Percentiles rank a stretch among this genome's conserved stretches.
Conservation (phyloP, 2,113 vertebrate genomes). For the Bos indicus region DNA sequence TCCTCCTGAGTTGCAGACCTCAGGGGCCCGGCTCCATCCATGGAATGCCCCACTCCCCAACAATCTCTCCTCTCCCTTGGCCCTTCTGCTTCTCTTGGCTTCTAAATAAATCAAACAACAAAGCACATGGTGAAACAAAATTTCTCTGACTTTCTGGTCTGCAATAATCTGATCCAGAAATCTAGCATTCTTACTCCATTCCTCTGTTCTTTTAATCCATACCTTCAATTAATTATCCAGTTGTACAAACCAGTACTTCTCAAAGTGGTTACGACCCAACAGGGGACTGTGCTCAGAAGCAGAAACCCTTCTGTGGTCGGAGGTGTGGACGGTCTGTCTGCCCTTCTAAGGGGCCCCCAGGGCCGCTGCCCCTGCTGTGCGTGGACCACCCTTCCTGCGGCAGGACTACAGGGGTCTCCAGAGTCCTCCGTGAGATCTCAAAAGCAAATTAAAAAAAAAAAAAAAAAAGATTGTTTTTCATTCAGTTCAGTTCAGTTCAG, state of each 20-base stretch:
- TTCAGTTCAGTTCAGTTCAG: neutral
- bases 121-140: neutral
- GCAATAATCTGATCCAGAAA: neutral
- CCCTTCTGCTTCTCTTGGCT: neutral
- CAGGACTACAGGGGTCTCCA: neutral
- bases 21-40: neutral
- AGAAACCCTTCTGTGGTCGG: neutral
- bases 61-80: neutral
- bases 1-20: neutral
- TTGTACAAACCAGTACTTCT: neutral
- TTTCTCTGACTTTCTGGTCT: neutral
- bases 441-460: neutral
- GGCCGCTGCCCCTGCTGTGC: rapidly evolving
- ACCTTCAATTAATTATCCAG: neutral
- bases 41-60: rapidly evolving
- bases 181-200: neutral
- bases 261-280: neutral
- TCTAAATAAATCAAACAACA: neutral
- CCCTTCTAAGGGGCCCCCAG: neutral
- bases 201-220: neutral
- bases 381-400: rapidly evolving
- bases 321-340: neutral
- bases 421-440: neutral
- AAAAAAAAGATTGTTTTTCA: neutral
- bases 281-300: neutral